A percentile compares a stretch with the other conserved stretches of the same genome.
Evolutionary conservation across 2,797 vertebrate genomes (phyloP).

Genomic region (Tarsius wallacei): DNA sequence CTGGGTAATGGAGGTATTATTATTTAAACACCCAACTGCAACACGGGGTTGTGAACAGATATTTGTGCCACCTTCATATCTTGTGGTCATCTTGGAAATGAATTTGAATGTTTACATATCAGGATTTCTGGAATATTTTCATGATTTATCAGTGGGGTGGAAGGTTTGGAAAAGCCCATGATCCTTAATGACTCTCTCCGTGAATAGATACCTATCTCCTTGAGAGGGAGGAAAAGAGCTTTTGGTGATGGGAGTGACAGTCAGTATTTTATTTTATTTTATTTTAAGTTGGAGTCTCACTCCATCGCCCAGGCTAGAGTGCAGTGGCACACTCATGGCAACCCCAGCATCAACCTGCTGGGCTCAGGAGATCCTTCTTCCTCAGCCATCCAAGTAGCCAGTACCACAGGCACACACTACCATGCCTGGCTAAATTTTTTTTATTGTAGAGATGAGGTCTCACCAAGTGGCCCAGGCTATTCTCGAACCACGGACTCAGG

Average conservation of each 20-base stretch:
- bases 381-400: too few relatives aligned
- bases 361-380: too few relatives aligned
- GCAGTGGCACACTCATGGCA: too few relatives aligned
- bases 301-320: too few relatives aligned
- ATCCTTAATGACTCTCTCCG: not conserved
- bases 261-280: too few relatives aligned
- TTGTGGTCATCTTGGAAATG: not conserved
- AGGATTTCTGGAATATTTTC: constrained; percentile 5
- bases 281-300: too few relatives aligned
- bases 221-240: not conserved
- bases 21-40: not conserved
- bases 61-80: not conserved
- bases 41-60: not conserved
- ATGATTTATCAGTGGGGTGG: not conserved
- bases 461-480: too few relatives aligned
- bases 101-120: constrained; percentile 7
- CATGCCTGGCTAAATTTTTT: too few relatives aligned
- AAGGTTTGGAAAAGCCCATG: not conserved
- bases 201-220: not conserved
- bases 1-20: not conserved
- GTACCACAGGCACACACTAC: too few relatives aligned
- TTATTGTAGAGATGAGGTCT: too few relatives aligned
- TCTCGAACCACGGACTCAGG: too few relatives aligned
- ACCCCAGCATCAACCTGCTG: too few relatives aligned
- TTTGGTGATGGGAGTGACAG: not conserved